Evolutionary conservation across 2,888 invertebrate genomes (phyloP), one percentile per base, ranked within the genome.

Genomic region (Polydesmus complanatus): DNA sequence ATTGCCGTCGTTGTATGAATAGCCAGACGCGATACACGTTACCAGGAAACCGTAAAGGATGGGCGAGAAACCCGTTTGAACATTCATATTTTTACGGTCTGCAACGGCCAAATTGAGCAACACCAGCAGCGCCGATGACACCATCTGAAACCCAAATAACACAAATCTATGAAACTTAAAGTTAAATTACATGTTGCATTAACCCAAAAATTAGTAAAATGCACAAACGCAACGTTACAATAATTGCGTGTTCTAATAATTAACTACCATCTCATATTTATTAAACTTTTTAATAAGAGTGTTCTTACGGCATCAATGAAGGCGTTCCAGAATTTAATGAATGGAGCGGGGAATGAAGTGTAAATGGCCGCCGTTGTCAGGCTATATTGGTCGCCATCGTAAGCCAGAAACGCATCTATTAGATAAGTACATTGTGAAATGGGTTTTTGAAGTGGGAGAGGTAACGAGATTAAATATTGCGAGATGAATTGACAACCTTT

Each of bases 1-100:
- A 64, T 73, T 75, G 47, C 77, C 77, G 66, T 73, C 73, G 70
- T 77, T 77, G 64, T 69, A 68, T n/a, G 73, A 74, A 64, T 73
- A 75, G n/a, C 73, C 51, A 67, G 70, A 67, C 11, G 72, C 71
- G 23, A 75, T 71, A 18, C 62, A 69, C 11, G 69, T 64, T 0
- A 74, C 70, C n/a, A 69, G 58, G 3, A 73, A 63, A 1, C 74
- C 73, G 25, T 73, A 66, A 47, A 68, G 62, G 19, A 74, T 60
- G 2, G 74, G 73, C 0, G 67, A 62, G 23, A 71, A 60, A 8
- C 70, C 70, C 49, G 66, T 65, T 3, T 68, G 63, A 1, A 71
- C 67, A 11, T 67, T 64, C 67, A 66, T 67, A 65, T 73, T 73
- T 18, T 67, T 65, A 11, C 66, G 62, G 65, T 74, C 74, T 2